phyloP scores from a whole-genome alignment of 2,113 vertebrate genomes.

The Etia nguti region DNA sequence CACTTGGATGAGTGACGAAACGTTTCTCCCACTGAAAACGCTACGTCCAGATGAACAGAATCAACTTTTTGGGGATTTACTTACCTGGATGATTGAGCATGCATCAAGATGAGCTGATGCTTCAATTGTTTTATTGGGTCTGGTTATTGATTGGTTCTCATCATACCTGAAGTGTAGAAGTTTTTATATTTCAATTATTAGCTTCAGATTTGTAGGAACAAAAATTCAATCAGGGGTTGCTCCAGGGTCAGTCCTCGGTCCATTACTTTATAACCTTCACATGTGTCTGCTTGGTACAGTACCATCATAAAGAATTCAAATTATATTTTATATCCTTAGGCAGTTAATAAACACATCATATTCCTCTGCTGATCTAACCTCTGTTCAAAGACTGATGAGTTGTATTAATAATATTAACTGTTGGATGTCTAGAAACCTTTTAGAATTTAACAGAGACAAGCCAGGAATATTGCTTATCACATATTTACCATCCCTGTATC shows the following conservation, averaged over 20 bases:
- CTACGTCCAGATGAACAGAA: not conserved
- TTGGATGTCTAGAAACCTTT: not conserved
- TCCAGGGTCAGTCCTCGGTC: not conserved
- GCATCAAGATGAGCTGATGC: not conserved
- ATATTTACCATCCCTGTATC: not conserved
- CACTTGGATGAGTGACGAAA: not conserved
- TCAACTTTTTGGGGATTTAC: not conserved
- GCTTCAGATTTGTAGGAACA: not conserved
- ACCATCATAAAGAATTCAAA: not conserved
- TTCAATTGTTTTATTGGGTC: not conserved
- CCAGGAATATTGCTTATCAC: not conserved
- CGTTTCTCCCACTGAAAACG: not conserved
- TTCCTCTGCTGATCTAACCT: not conserved
- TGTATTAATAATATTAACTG: not conserved
- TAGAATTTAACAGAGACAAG: too few relatives aligned
- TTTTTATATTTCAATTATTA: not conserved
- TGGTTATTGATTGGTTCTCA: not conserved
- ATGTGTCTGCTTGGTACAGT: not conserved
- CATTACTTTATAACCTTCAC: not conserved
- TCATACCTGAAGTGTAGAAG: not conserved
- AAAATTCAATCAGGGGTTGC: not conserved
- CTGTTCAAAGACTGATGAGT: not conserved
- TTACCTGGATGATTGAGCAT: not conserved
- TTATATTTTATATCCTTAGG: not conserved
- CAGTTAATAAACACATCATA: not conserved